A percentile compares a stretch with the other conserved stretches of the same genome.
These are phyloP conservation scores for Heliconius ismenius DNA, from an alignment of 2,888 invertebrate species.

Conservation along the genomic window DNA sequence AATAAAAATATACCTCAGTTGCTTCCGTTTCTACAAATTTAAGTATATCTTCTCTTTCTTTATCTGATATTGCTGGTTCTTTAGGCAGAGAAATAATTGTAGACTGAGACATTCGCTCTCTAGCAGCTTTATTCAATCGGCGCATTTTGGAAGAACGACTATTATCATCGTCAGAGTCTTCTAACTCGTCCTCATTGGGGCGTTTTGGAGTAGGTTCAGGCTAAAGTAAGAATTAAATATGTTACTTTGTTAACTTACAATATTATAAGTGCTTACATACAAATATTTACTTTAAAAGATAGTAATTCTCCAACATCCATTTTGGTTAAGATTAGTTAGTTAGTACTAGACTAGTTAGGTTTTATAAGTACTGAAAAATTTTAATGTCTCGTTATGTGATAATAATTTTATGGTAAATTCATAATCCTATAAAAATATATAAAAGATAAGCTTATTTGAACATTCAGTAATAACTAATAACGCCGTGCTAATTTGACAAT, in stretches of 20 bases:
- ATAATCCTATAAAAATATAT: neutral
- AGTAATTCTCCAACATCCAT: slow-evolving; percentile 79
- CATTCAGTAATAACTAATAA: neutral
- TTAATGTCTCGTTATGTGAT: neutral
- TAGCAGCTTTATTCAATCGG: slow-evolving; percentile 80
- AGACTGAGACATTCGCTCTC: slow-evolving; percentile 59
- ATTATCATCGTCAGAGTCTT: slow-evolving; percentile 84
- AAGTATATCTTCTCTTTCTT: slow-evolving; percentile 90
- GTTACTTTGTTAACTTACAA: neutral
- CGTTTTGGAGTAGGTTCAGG: slow-evolving; percentile 92
- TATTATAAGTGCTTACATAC: too few relatives aligned
- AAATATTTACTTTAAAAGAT: slow-evolving; percentile 71
- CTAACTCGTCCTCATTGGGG: slow-evolving; percentile 84
- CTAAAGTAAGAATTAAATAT: slow-evolving; percentile 68
- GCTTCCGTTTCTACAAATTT: slow-evolving; percentile 92
- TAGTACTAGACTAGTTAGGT: too few relatives aligned
- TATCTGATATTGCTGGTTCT: slow-evolving; percentile 85
- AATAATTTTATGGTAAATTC: neutral
- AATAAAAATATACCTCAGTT: slow-evolving; percentile 81
- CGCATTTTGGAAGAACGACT: slow-evolving; percentile 84
- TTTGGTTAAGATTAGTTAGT: slow-evolving; percentile 22
- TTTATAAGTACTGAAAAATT: neutral
- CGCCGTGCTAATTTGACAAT: neutral
- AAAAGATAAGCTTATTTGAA: neutral
- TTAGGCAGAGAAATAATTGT: slow-evolving; percentile 78